Percentiles rank a stretch among this genome's conserved stretches.
Conservation (phyloP, 2,797 vertebrate species). For the Syndactyla subalaris region DNA sequence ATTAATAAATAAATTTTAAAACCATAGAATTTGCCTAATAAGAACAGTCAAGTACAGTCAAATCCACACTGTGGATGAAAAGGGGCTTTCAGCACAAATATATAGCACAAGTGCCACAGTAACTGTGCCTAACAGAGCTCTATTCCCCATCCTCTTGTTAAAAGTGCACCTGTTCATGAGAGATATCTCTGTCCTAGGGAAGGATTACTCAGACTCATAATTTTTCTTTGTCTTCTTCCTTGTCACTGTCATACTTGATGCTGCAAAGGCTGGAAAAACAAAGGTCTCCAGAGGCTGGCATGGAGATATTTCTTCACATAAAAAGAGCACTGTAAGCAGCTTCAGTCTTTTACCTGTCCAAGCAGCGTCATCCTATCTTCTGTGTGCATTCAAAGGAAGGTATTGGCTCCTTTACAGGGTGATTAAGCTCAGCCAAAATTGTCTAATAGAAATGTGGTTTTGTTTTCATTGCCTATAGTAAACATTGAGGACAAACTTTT, state of each 20-base stretch:
- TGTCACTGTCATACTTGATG: not conserved
- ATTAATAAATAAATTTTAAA: not conserved
- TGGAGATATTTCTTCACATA: not conserved
- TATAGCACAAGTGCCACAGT: not conserved
- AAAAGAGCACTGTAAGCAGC: not conserved
- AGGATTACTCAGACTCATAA: conserved; percentile 21
- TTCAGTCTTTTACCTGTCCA: not conserved
- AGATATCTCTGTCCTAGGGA: conserved; percentile 32
- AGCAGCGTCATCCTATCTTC: not conserved
- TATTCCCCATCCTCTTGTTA: conserved; percentile 21
- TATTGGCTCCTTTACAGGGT: not conserved
- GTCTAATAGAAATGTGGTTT: not conserved
- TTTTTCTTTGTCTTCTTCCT: conserved; percentile 4
- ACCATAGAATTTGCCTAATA: not conserved
- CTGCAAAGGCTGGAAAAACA: conserved; percentile 8
- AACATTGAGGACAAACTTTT: not conserved
- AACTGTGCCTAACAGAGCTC: not conserved
- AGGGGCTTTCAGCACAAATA: not conserved
- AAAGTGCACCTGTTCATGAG: conserved; percentile 6
- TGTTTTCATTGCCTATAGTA: not conserved
- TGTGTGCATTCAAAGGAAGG: not conserved
- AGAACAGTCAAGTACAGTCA: not conserved
- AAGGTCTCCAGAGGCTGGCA: not conserved
- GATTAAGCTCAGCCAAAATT: not conserved
- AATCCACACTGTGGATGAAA: not conserved